Percentiles rank a stretch among this genome's conserved stretches.
phyloP scores from a whole-genome alignment of 2,797 vertebrate species.

The Eurystomus glaucurus region DNA sequence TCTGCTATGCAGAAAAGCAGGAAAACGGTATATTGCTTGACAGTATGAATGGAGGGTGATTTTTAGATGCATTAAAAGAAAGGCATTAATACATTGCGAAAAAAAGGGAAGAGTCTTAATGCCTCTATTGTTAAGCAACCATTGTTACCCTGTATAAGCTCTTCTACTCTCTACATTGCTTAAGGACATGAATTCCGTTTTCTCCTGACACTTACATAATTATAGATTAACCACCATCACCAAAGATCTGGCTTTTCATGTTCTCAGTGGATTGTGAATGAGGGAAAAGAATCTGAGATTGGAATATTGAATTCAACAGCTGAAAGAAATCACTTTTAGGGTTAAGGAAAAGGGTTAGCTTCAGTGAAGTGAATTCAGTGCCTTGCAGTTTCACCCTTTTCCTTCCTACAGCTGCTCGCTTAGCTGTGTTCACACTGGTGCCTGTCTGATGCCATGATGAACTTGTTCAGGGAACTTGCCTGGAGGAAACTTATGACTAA shows the following conservation, averaged over 20 bases:
- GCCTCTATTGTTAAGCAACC: constrained; percentile 33
- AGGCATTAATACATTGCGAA: neutral
- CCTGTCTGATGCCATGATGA: neutral
- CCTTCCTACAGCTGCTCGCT: neutral
- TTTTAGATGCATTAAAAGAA: constrained; percentile 43
- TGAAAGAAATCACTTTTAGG: neutral
- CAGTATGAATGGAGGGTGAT: constrained; percentile 32
- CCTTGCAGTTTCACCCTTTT: neutral
- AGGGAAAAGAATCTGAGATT: neutral
- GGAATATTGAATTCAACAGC: neutral
- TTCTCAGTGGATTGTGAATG: constrained; percentile 4
- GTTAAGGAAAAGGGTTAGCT: neutral
- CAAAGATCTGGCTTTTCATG: constrained; percentile 44
- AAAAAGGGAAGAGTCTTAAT: neutral
- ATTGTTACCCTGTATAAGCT: constrained; percentile 11
- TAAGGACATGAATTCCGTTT: constrained; percentile 40
- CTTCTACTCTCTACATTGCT: constrained; percentile 8
- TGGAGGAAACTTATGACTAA: neutral
- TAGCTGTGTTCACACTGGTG: neutral
- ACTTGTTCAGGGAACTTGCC: neutral
- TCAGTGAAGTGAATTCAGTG: neutral
- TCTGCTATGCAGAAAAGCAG: neutral
- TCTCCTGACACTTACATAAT: constrained; percentile 31
- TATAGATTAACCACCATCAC: constrained; percentile 29
- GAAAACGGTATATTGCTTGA: neutral